Conservation (phyloP, 2,888 invertebrate genomes). For the Platerodrilus igneus region DNA sequence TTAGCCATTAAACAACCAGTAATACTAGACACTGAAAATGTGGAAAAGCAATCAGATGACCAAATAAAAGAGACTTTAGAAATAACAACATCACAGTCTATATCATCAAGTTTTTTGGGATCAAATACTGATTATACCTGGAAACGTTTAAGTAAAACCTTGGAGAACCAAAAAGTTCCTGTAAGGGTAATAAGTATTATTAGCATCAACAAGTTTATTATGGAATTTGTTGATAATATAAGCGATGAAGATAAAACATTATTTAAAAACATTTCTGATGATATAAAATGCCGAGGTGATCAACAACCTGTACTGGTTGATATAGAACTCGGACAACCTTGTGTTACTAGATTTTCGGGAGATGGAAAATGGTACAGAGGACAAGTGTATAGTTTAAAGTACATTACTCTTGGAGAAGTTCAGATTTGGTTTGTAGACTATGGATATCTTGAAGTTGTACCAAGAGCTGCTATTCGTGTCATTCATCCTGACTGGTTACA, state of each 20-base stretch:
- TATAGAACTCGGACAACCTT: slow-evolving; percentile 53
- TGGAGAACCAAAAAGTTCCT: slow-evolving; percentile 40
- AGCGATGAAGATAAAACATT: slow-evolving; percentile 44
- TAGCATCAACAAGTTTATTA: slow-evolving; percentile 33
- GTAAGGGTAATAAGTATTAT: slow-evolving; percentile 43
- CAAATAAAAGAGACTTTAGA: too few relatives aligned
- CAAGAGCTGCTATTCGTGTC: slow-evolving; percentile 48
- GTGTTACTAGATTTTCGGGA: slow-evolving; percentile 57
- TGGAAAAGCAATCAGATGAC: slow-evolving; percentile 41
- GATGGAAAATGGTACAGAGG: slow-evolving; percentile 72
- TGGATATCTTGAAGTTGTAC: slow-evolving; percentile 60
- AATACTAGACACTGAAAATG: too few relatives aligned
- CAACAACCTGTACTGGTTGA: slow-evolving; percentile 48
- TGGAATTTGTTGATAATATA: slow-evolving; percentile 21
- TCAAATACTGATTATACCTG: slow-evolving; percentile 27
- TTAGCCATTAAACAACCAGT: not conserved
- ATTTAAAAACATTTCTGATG: slow-evolving; percentile 51
- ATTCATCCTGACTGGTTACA: slow-evolving; percentile 51
- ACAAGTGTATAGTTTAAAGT: slow-evolving; percentile 53
- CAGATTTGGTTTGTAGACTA: slow-evolving; percentile 71
- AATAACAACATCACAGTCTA: too few relatives aligned
- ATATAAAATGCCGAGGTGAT: slow-evolving; percentile 50
- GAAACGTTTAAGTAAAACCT: slow-evolving; percentile 39
- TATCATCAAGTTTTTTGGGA: too few relatives aligned
- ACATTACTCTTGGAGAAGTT: slow-evolving; percentile 42